These are phyloP conservation scores for Valencia hispanica DNA, from an alignment of 2,797 vertebrate species.

Conservation along the genomic window DNA sequence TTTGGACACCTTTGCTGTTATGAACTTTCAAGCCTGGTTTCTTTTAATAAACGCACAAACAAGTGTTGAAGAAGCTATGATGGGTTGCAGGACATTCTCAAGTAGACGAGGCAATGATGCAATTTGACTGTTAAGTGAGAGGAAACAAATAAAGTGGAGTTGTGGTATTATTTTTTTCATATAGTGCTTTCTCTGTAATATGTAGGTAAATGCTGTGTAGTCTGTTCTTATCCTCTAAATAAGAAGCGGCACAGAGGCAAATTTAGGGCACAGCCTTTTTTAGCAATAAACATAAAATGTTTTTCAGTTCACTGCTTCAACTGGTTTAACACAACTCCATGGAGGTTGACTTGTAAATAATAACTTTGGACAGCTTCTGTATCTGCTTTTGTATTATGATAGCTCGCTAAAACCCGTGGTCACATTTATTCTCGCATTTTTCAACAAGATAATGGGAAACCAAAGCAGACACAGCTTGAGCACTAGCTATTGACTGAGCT, in stretches of 20 bases:
- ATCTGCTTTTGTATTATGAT: conserved; percentile 46
- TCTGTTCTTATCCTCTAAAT: conserved; percentile 22
- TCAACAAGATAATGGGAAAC: conserved; percentile 59
- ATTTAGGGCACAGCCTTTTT: conserved; percentile 22
- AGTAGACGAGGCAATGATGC: neutral
- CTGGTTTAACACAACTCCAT: conserved; percentile 42
- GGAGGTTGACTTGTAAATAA: conserved; percentile 44
- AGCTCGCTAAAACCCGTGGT: conserved; percentile 43
- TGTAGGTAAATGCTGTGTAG: neutral
- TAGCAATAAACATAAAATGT: conserved; percentile 27
- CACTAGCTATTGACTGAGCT: conserved; percentile 49
- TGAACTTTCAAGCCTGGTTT: neutral
- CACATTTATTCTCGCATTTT: conserved; percentile 56
- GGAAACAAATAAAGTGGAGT: neutral
- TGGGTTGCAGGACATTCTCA: neutral
- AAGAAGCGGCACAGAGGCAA: conserved; percentile 7
- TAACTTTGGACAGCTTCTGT: conserved; percentile 39
- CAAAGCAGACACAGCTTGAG: conserved; percentile 39
- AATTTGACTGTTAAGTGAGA: neutral
- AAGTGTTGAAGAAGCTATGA: neutral
- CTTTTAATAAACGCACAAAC: conserved; percentile 1
- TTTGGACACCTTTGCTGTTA: neutral
- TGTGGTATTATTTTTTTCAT: conserved; percentile 3
- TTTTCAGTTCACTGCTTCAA: conserved; percentile 32
- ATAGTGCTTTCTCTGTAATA: conserved; percentile 10